Conservation (phyloP, 2,797 vertebrate genomes). For the Distichodus sexfasciatus region DNA sequence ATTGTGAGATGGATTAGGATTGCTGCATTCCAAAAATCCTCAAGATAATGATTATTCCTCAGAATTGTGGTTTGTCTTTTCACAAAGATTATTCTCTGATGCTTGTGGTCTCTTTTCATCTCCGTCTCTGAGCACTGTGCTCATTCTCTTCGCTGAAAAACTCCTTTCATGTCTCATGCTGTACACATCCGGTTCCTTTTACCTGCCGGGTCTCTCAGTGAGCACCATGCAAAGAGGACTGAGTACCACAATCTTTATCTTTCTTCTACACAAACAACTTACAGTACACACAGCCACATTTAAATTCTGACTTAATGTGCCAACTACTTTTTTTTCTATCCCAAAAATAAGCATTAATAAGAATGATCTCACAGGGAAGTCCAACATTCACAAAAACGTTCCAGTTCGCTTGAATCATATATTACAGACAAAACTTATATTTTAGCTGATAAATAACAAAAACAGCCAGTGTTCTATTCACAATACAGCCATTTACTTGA, state of each 20-base stretch:
- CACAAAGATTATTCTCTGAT: neutral
- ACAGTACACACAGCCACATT: too few species aligned
- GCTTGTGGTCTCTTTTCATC: neutral
- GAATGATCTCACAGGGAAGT: too few species aligned
- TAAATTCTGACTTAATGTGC: too few species aligned
- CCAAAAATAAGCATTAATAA: too few species aligned
- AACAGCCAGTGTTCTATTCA: too few species aligned
- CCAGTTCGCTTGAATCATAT: too few species aligned
- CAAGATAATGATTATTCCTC: neutral
- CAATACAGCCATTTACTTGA: too few species aligned
- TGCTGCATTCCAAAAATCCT: neutral
- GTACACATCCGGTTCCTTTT: neutral
- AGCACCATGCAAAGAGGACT: conserved; percentile 19
- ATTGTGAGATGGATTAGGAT: neutral
- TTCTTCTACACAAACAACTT: neutral
- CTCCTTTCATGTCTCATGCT: neutral
- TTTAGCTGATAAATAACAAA: too few species aligned
- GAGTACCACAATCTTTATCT: conserved; percentile 14
- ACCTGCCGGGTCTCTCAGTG: conserved; percentile 37
- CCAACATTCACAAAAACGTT: too few species aligned
- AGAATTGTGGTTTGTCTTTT: neutral
- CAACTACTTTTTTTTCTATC: too few species aligned
- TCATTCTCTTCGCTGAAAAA: neutral
- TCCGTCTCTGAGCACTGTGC: neutral
- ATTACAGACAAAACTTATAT: too few species aligned